These are phyloP conservation scores for Acleris holmiana DNA, from an alignment of 2,888 invertebrate genomes.

Conservation along the genomic window DNA sequence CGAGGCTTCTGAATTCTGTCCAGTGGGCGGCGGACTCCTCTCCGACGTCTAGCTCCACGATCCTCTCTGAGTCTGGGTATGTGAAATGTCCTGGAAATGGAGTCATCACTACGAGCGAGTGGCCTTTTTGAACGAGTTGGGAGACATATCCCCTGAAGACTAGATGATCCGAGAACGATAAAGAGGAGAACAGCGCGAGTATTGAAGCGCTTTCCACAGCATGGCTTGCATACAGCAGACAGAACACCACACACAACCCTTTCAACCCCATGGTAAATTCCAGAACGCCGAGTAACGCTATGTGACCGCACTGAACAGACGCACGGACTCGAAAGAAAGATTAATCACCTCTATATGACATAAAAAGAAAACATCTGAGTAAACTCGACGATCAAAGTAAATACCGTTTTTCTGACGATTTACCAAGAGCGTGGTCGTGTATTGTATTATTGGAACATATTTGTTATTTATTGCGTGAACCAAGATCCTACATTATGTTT, in stretches of 20 bases:
- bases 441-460: conserved; percentile 14
- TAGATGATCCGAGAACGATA: conserved; percentile 72
- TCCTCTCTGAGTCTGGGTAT: conserved; percentile 63
- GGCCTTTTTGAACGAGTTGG: conserved; percentile 63
- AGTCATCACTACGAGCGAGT: conserved; percentile 72
- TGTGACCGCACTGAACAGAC: conserved; percentile 42
- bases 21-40: conserved; percentile 65
- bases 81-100: conserved; percentile 72
- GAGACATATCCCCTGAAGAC: conserved; percentile 71
- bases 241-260: conserved; percentile 47
- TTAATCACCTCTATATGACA: conserved; percentile 5
- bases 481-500: neutral
- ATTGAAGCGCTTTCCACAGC: conserved; percentile 60
- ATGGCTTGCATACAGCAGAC: conserved; percentile 46
- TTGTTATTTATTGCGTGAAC: conserved; percentile 21
- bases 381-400: conserved; percentile 51
- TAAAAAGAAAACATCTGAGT: conserved; percentile 49
- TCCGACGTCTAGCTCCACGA: conserved; percentile 71
- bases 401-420: conserved; percentile 35
- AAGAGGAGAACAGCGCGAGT: conserved; percentile 70
- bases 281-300: conserved; percentile 36
- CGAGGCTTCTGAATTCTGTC: conserved; percentile 65
- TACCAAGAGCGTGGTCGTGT: conserved; percentile 3
- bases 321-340: conserved; percentile 46
- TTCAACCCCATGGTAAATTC: conserved; percentile 49